Conservation (phyloP, 2,888 invertebrate genomes). For the Stramonita haemastoma region DNA sequence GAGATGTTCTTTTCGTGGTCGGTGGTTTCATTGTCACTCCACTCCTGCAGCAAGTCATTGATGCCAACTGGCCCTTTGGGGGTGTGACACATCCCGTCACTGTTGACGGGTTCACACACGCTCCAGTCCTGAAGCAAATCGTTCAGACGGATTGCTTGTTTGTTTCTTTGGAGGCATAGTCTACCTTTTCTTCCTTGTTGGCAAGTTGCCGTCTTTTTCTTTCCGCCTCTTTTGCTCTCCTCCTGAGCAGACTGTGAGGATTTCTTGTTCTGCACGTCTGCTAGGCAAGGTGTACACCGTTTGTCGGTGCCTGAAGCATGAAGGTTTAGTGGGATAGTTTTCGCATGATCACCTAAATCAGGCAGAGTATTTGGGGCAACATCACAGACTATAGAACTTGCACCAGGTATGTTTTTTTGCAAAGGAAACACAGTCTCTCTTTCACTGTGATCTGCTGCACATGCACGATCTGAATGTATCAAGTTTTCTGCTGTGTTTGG, state of each 20-base stretch:
- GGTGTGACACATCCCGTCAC: background rate
- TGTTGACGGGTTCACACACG: background rate
- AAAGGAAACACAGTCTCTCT: background rate
- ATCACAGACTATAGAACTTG: background rate
- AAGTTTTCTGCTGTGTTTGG: background rate
- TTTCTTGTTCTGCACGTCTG: background rate
- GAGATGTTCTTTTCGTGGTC: background rate
- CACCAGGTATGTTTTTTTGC: background rate
- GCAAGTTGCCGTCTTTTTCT: background rate
- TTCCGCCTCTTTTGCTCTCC: background rate
- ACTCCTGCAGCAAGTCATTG: constrained; percentile 3
- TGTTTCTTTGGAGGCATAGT: background rate
- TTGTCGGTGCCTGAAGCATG: background rate
- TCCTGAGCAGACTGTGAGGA: background rate
- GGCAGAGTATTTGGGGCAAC: background rate
- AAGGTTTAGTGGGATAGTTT: background rate
- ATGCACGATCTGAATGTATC: background rate
- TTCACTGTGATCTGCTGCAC: background rate
- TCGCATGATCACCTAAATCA: background rate
- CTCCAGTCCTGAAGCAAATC: constrained; percentile 26
- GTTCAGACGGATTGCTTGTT: background rate
- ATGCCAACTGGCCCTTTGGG: background rate
- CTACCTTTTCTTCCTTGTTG: background rate
- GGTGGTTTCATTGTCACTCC: background rate
- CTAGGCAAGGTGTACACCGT: background rate